Evolutionary conservation across 2,888 invertebrate genomes (phyloP), one percentile per base, ranked within the genome.

Genomic region (Drosophila siamana): DNA sequence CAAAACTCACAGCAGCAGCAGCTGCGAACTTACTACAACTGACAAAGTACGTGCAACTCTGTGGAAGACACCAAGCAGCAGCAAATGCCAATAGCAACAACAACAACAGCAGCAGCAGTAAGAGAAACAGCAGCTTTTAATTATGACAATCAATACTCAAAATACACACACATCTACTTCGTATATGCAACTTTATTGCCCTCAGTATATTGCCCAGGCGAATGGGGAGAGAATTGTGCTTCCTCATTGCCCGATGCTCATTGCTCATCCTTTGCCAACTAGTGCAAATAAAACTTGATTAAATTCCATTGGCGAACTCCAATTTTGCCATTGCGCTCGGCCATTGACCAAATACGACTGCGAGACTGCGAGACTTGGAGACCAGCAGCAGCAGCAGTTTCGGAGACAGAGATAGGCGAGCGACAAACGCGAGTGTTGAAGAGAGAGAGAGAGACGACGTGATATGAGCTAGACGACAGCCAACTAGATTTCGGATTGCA

Each of bases 271-370:
- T 69, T 67, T 66, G 71, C 64, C 62, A 74, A 74, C 76, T 74
- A 87, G 85, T 76, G 76, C 82, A 87, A 84, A 84, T 84, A 87
- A 84, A 84, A 84, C 83, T 84, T 84, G 87, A 84, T 84, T 84
- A 84, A 84, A 84, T 84, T 85, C 88, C 83, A 84, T 87, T 87
- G 88, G 79, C 66, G 72, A 60, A 61, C 70, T 85, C 61, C 83
- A 85, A 87, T 84, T 87, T 87, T 55, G 51, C 64, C 56, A 60
- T 33, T 52, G 30, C 43, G 4, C 33, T 24, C 11, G 59, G 63
- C 47, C 60, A 41, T 50, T 69, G 69, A 66, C 75, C 79, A 61
- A 43, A 24, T n/a, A 36, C 44, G 26, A 55, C 61, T 22, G 26
- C 65, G 69, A 54, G 26, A 3, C 24, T 52, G 28, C 13, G 9